These are phyloP conservation scores for Entelurus aequoreus DNA, from an alignment of 2,113 vertebrate species.

Conservation along the genomic window DNA sequence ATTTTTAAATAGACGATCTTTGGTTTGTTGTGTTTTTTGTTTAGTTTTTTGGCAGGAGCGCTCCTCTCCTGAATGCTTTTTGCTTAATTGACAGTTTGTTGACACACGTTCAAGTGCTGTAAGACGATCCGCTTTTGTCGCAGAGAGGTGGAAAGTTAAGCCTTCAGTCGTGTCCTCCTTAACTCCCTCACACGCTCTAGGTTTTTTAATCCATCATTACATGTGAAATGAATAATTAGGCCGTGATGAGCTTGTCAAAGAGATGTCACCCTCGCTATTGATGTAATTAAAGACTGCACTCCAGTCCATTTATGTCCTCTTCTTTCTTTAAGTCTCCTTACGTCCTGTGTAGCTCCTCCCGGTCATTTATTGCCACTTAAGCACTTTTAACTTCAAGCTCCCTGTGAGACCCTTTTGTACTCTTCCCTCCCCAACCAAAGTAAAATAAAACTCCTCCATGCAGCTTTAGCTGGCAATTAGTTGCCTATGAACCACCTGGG, in stretches of 20 bases:
- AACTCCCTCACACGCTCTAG: too few relatives aligned
- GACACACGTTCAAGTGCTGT: too few relatives aligned
- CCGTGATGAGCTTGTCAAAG: slow-evolving; percentile 48
- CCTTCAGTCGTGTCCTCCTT: too few relatives aligned
- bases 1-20: too few relatives aligned
- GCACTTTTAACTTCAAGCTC: slow-evolving; percentile 6
- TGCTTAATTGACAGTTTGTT: too few relatives aligned
- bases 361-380: slow-evolving; percentile 5
- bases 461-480: slow-evolving; percentile 52
- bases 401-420: background rate
- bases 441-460: slow-evolving; percentile 24
- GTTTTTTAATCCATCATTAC: slow-evolving; percentile 46
- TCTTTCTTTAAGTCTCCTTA: background rate
- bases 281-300: slow-evolving; percentile 37
- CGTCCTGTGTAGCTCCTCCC: background rate
- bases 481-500: slow-evolving; percentile 19
- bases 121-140: too few relatives aligned
- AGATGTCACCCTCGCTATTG: slow-evolving; percentile 34
- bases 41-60: too few relatives aligned
- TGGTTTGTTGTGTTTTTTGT: too few relatives aligned
- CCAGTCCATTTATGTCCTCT: too few relatives aligned
- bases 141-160: too few relatives aligned
- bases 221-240: slow-evolving; percentile 47
- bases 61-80: too few relatives aligned
- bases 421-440: background rate